Base-by-base conservation (phyloP, 2,888 invertebrate species). In the Ornithoptera alexandrae region DNA sequence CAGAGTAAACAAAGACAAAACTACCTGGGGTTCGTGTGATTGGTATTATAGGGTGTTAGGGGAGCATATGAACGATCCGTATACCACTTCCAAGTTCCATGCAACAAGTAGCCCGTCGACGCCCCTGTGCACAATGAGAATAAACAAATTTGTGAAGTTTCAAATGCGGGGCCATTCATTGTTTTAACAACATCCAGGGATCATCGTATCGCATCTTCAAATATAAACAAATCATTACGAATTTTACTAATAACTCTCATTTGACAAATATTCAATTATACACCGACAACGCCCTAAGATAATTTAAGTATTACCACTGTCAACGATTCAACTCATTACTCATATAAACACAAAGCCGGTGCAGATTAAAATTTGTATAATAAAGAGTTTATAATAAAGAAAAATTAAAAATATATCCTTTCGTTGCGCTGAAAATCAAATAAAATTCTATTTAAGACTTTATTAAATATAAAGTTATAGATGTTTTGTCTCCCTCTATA, bases 1-100 rank as follows among this genome's bases (percentile, higher is more conserved):
- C 39, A 63, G 50, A 57, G 62, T 70, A 60, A 66, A 66, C 62
- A 62, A 69, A 70, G 62, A 60, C 61, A 46, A 46, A 68, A 62
- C 65, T 70, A 70, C 69, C 69, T 70, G 69, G 24, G 62, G 62
- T 42, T 62, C 57, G 58, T 56, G 36, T 24, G 64, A 63, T 18
- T 62, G 63, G 36, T 18, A 22, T 42, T 61, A 56, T 15, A 30
- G 53, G 62, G 62, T 62, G 30, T 62, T 65, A 17, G 46, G 61
- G 57, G 65, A 46, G 57, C 50, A 36, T 30, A 18, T 5, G 62
- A 57, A 42, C 22, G 39, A 59, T 59, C 56, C 66, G 22, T 62
- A 63, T 70, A 42, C 56, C 39, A 22, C 67, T n/a, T 15, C 39
- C 24, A 18, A 50, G 53, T 20, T 24, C 20, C 56, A 56, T 10